A percentile compares a stretch with the other conserved stretches of the same genome.
These are phyloP conservation scores for Dermatemys mawii DNA, from an alignment of 2,113 vertebrate species.

Conservation along the genomic window DNA sequence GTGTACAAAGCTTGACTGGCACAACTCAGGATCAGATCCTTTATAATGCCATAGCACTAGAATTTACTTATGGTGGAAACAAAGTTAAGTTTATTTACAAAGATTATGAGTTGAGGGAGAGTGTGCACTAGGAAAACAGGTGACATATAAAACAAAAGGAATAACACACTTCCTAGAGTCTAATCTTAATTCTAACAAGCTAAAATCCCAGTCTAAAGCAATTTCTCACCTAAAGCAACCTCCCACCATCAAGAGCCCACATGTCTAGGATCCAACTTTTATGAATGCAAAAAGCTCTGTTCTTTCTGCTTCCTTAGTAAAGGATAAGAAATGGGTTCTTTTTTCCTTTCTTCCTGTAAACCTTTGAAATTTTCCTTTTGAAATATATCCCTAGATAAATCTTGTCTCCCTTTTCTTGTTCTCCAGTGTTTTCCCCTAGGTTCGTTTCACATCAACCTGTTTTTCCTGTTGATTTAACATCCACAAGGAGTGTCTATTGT, in stretches of 20 bases:
- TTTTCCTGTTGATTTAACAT: neutral
- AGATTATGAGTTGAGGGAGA: neutral
- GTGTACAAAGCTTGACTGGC: neutral
- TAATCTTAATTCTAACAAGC: neutral
- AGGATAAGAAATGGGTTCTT: neutral
- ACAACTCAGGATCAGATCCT: neutral
- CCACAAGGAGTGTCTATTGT: neutral
- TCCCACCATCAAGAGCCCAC: neutral
- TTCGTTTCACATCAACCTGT: neutral
- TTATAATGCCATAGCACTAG: neutral
- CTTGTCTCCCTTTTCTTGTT: neutral
- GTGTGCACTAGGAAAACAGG: neutral
- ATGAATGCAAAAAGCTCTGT: neutral
- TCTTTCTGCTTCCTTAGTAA: neutral
- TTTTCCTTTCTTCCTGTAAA: neutral
- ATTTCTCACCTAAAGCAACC: neutral
- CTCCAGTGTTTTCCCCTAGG: neutral
- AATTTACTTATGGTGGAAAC: neutral
- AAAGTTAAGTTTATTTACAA: neutral
- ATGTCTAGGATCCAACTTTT: neutral
- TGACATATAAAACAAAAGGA: neutral
- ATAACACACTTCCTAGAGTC: neutral
- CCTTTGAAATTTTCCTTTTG: neutral
- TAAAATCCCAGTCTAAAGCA: neutral
- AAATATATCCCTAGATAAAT: neutral